Percentiles rank a stretch among this genome's conserved stretches.
Evolutionary conservation across 2,113 vertebrate genomes (phyloP).

Genomic region (Trogon melanurus): DNA sequence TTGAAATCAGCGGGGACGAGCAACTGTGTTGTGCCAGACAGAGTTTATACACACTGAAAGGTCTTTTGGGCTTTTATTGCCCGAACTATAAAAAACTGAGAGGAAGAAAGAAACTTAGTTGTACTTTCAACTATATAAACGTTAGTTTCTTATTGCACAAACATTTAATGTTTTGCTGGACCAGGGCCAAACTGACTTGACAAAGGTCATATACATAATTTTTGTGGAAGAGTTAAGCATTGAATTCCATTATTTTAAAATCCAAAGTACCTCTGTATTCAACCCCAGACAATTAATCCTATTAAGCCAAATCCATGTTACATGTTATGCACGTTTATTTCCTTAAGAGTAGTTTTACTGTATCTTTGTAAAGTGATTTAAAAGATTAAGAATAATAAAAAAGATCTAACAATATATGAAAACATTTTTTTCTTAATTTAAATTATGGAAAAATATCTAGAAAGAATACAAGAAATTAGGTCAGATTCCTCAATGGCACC

Average conservation of each 20-base stretch:
- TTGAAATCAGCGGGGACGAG: neutral
- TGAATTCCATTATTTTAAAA: neutral
- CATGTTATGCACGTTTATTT: neutral
- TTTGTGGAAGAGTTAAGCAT: neutral
- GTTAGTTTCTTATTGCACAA: neutral
- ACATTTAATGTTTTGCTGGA: neutral
- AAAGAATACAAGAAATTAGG: neutral
- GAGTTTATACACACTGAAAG: neutral
- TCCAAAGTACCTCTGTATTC: neutral
- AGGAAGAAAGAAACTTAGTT: neutral
- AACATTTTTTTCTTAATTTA: neutral
- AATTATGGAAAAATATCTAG: neutral
- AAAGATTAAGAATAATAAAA: neutral
- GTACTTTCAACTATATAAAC: neutral
- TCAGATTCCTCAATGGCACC: neutral
- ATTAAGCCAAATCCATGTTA: neutral
- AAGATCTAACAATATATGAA: neutral
- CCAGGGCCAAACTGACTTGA: neutral
- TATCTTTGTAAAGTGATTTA: neutral
- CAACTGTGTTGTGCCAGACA: conserved; percentile 12
- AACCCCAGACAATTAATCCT: neutral
- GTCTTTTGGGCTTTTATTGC: neutral
- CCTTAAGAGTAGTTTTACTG: neutral
- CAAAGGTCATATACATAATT: neutral
- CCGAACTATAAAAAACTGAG: neutral